Percentiles rank a stretch among this genome's conserved stretches.
These are phyloP conservation scores for Diloba caeruleocephala DNA, from an alignment of 2,888 invertebrate genomes.

Conservation along the genomic window DNA sequence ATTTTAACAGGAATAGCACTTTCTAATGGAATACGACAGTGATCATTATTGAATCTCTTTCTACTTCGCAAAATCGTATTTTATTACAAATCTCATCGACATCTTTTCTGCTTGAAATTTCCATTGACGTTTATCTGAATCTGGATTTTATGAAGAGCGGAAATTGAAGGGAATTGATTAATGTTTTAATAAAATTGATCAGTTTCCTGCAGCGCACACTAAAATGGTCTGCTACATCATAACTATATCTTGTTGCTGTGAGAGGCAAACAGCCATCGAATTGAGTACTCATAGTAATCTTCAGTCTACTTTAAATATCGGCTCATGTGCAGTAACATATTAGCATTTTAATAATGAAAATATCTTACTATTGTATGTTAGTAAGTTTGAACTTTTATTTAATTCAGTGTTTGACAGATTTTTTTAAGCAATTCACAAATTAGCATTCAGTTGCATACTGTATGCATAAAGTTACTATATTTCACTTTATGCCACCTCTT, in stretches of 20 bases:
- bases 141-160: conserved; percentile 17
- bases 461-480: conserved; percentile 1
- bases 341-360: too few species aligned
- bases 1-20: conserved; percentile 47
- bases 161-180: conserved; percentile 17
- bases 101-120: conserved; percentile 32
- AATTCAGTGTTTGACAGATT: too few species aligned
- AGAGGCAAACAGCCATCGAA: neutral
- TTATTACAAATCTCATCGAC: conserved; percentile 46
- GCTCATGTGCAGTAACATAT: too few species aligned
- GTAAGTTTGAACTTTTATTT: too few species aligned
- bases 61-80: conserved; percentile 40
- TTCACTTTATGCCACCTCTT: conserved; percentile 29
- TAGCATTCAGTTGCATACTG: too few species aligned
- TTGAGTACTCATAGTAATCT: too few species aligned
- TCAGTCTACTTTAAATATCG: too few species aligned
- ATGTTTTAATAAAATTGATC: conserved; percentile 26
- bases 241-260: conserved; percentile 2
- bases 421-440: too few species aligned
- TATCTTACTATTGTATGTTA: too few species aligned
- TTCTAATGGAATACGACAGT: conserved; percentile 38
- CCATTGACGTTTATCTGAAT: conserved; percentile 37
- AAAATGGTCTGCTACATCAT: conserved; percentile 27
- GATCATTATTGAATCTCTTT: conserved; percentile 52
- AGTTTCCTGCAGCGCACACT: conserved; percentile 26